Evolutionary conservation across 1,140 invertebrate genomes (phyloP).

Genomic region (Aphelenchoides besseyi): DNA sequence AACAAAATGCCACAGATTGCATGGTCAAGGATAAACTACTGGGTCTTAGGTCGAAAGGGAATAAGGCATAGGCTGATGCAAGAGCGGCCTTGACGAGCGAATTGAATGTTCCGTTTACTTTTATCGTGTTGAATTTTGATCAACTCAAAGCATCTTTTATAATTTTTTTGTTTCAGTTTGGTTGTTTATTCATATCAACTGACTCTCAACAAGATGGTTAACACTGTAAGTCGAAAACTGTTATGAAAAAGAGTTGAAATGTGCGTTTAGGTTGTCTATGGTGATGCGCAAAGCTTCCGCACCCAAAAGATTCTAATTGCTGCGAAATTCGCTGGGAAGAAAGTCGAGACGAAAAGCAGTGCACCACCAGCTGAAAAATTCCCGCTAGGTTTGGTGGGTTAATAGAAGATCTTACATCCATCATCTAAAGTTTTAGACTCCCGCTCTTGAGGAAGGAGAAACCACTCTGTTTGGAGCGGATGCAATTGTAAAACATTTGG

Average conservation of each 20-base stretch:
- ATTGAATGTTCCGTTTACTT: no score
- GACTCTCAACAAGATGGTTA: neutral
- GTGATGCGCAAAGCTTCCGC: slow-evolving; percentile 56
- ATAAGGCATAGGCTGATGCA: no score
- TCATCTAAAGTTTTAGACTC: slow-evolving; percentile 41
- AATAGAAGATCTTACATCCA: slow-evolving; percentile 5
- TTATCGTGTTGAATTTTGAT: no score
- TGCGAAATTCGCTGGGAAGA: slow-evolving; percentile 52
- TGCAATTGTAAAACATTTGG: slow-evolving; percentile 54
- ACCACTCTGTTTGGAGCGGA: slow-evolving; percentile 55
- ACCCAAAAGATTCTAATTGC: slow-evolving; percentile 61
- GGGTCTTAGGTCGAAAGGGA: no score
- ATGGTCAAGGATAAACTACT: no score
- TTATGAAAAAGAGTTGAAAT: no score
- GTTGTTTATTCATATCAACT: neutral
- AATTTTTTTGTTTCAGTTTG: neutral
- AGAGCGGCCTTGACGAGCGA: no score
- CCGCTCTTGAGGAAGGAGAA: slow-evolving; percentile 59
- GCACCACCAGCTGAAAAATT: slow-evolving; percentile 52
- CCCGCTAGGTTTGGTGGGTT: slow-evolving; percentile 52
- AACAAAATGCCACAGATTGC: no score
- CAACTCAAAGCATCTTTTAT: no score
- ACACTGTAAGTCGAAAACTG: neutral
- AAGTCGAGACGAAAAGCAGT: slow-evolving; percentile 42
- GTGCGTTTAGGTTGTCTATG: slow-evolving; percentile 61